Percentiles rank a stretch among this genome's conserved stretches.
These are phyloP conservation scores for Oreamnos americanus DNA, from an alignment of 2,113 vertebrate species.

Conservation along the genomic window DNA sequence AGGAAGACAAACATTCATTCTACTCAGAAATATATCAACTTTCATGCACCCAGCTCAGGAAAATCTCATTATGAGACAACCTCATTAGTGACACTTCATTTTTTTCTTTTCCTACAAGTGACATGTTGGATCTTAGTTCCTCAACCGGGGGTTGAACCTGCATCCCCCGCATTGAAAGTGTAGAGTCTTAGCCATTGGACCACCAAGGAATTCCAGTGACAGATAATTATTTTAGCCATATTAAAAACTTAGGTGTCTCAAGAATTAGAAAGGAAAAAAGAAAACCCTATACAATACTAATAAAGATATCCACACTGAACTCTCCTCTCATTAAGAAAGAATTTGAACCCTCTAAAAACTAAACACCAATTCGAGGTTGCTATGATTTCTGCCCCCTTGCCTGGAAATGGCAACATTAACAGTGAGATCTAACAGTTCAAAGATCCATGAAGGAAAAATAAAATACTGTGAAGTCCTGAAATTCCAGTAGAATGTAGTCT, in stretches of 20 bases:
- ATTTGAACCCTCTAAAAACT: slow-evolving; percentile 71
- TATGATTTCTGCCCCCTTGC: slow-evolving; percentile 66
- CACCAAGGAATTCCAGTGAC: background rate
- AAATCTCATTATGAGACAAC: background rate
- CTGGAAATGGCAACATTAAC: slow-evolving; percentile 81
- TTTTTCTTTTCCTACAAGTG: background rate
- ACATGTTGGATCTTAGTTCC: background rate
- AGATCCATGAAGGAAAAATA: slow-evolving; percentile 73
- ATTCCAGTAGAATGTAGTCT: slow-evolving; percentile 75
- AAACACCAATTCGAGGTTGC: slow-evolving; percentile 57
- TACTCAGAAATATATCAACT: background rate
- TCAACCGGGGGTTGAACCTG: background rate
- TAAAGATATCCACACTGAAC: background rate
- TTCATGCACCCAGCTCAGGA: background rate
- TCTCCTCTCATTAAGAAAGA: slow-evolving; percentile 72
- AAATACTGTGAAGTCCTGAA: slow-evolving; percentile 76
- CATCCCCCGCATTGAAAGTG: background rate
- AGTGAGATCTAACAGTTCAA: slow-evolving; percentile 75
- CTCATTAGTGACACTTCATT: background rate
- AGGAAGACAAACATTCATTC: background rate
- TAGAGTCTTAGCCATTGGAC: background rate
- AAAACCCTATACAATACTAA: background rate
- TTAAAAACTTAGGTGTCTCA: background rate
- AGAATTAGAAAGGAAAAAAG: background rate
- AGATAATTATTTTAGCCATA: background rate